phyloP scores from a whole-genome alignment of 2,888 invertebrate genomes.

The Lepidochrysops patricia region DNA sequence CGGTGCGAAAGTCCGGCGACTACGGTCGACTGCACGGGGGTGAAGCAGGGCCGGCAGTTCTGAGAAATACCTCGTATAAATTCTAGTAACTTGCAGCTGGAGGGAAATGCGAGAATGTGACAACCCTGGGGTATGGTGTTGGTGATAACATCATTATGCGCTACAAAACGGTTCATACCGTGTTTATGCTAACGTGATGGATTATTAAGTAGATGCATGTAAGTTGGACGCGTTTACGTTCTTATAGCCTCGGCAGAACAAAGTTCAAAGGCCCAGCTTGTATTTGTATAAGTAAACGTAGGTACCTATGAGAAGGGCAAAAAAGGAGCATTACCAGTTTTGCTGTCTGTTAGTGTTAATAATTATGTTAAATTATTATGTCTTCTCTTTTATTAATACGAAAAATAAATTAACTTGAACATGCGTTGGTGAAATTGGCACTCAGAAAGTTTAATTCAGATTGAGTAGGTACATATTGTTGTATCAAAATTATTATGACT shows the following conservation, averaged over 20 bases:
- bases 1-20: conserved; percentile 36
- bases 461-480: too few species aligned
- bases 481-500: too few species aligned
- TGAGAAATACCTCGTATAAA: not conserved
- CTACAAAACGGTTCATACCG: conserved; percentile 66
- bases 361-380: too few species aligned
- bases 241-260: too few species aligned
- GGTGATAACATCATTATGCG: conserved; percentile 64
- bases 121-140: conserved; percentile 27
- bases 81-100: not conserved
- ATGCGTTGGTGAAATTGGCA: too few species aligned
- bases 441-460: too few species aligned
- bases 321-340: too few species aligned
- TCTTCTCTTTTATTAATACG: too few species aligned
- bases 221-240: not conserved
- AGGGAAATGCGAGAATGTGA: conserved; percentile 2
- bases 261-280: not conserved
- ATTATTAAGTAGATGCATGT: not conserved
- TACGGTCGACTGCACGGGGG: conserved; percentile 36
- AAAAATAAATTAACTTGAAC: too few species aligned
- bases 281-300: too few species aligned
- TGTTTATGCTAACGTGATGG: conserved; percentile 14
- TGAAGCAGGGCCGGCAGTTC: not conserved
- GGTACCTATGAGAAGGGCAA: too few species aligned
- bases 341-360: not conserved